Evolutionary conservation across 1,140 invertebrate species (phyloP).

Genomic region (Orussus abietinus): DNA sequence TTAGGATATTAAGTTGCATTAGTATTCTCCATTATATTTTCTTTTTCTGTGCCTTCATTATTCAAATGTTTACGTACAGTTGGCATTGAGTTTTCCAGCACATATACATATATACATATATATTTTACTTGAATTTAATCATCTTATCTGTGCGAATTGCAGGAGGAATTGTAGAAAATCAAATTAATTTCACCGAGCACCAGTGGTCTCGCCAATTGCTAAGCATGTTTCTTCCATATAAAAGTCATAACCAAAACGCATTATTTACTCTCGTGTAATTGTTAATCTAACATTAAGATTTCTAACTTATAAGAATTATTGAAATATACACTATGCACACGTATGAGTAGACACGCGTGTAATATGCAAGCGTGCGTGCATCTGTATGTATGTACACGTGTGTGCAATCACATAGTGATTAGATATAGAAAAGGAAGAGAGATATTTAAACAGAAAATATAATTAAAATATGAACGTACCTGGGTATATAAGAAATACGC

Average conservation of each 20-base stretch:
- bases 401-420: slow-evolving; percentile 9
- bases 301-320: slow-evolving; percentile 26
- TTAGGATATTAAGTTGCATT: slow-evolving; percentile 26
- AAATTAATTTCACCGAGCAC: too few relatives aligned
- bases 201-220: slow-evolving; percentile 16
- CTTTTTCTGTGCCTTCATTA: not conserved
- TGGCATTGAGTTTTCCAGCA: slow-evolving; percentile 14
- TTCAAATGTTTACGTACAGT: slow-evolving; percentile 14
- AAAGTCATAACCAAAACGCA: slow-evolving; percentile 24
- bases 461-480: slow-evolving; percentile 45
- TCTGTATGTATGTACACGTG: slow-evolving; percentile 17
- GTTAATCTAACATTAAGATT: slow-evolving; percentile 29
- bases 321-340: slow-evolving; percentile 10
- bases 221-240: slow-evolving; percentile 28
- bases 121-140: too few relatives aligned
- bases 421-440: slow-evolving; percentile 29
- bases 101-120: too few relatives aligned
- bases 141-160: too few relatives aligned
- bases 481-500: slow-evolving; percentile 33
- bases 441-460: slow-evolving; percentile 38
- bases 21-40: slow-evolving; percentile 15
- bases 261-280: slow-evolving; percentile 28
- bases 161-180: not conserved
- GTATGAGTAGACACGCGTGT: slow-evolving; percentile 13
- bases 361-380: slow-evolving; percentile 6